These are phyloP conservation scores for Polydrusus tereticollis DNA, from an alignment of 2,888 invertebrate species.

Conservation along the genomic window DNA sequence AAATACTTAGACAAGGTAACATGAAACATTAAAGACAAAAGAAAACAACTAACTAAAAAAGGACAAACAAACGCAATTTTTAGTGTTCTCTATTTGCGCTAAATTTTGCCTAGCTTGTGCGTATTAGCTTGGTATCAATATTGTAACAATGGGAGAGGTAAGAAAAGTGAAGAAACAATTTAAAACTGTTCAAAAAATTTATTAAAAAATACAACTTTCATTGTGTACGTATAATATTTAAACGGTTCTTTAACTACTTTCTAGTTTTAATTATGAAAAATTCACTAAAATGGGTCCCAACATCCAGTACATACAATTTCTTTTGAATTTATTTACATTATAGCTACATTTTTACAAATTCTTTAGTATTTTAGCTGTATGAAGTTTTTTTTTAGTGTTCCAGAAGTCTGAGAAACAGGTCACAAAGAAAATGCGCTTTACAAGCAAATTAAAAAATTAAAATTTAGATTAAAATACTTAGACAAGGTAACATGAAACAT, in stretches of 20 bases:
- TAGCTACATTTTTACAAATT: conserved; percentile 51
- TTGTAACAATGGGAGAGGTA: not conserved
- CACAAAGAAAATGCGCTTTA: too few relatives aligned
- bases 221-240: conserved; percentile 24
- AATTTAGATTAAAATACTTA: too few relatives aligned
- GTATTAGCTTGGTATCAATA: too few relatives aligned
- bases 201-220: conserved; percentile 38
- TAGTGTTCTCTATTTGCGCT: not conserved
- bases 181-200: conserved; percentile 23
- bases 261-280: conserved; percentile 7
- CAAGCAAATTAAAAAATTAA: too few relatives aligned
- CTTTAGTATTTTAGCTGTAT: conserved; percentile 68
- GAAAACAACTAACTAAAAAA: too few relatives aligned
- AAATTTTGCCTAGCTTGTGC: too few relatives aligned
- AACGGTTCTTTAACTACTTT: conserved; percentile 20
- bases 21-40: too few relatives aligned
- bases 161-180: conserved; percentile 1
- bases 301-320: conserved; percentile 32
- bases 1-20: too few relatives aligned
- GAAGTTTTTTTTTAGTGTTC: too few relatives aligned
- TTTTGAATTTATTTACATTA: conserved; percentile 37
- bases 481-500: too few relatives aligned
- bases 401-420: too few relatives aligned
- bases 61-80: too few relatives aligned
- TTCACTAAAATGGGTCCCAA: conserved; percentile 36